Base-by-base conservation (phyloP, 2,797 vertebrate species). In the Lepilemur septentrionalis region DNA sequence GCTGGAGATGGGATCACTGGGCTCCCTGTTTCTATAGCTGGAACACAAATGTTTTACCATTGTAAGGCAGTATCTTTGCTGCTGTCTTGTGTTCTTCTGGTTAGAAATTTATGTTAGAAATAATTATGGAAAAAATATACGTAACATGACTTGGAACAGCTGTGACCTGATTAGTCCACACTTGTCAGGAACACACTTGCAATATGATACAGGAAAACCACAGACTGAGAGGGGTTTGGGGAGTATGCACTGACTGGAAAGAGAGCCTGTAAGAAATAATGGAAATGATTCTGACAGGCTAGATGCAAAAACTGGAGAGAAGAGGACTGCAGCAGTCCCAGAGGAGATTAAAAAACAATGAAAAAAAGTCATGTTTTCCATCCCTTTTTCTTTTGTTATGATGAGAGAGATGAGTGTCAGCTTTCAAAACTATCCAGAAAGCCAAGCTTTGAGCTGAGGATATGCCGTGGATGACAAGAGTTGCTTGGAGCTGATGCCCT, bases 81-180 rank as follows among this genome's bases (percentile, higher is more conserved):
- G 52, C 55, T 73, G 48, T 69, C 70, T 84, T 78, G 9, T 52
- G 65, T 91, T 92, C 18, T 87, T 85, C 83, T 83, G 32, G 18
- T 79, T 96, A 81, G 92, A 92, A 79, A 50, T 59, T 46, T 46
- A 81, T 59, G 78, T 92, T 83, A 81, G 94, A 93, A 97, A 93
- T 94, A 89, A 91, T 97, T 75, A 93, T 25, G 79, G 70, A 80
- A 89, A 82, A 93, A 88, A 52, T 25, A 67, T 43, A 61, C 38
- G 32, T 81, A 84, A 89, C 6, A 23, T 35, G 35, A 86, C 63
- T 93, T 7, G n/a, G 76, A 76, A 41, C 63, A 95, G 85, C 94
- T 96, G 78, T 85, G 84, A 75, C 78, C 81, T 80, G 73, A 91
- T 73, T 88, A 79, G 57, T 73, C 63, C 88, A 18, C 32, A 76